phyloP scores from a whole-genome alignment of 2,888 invertebrate genomes.

The Cheiracanthium punctorium region DNA sequence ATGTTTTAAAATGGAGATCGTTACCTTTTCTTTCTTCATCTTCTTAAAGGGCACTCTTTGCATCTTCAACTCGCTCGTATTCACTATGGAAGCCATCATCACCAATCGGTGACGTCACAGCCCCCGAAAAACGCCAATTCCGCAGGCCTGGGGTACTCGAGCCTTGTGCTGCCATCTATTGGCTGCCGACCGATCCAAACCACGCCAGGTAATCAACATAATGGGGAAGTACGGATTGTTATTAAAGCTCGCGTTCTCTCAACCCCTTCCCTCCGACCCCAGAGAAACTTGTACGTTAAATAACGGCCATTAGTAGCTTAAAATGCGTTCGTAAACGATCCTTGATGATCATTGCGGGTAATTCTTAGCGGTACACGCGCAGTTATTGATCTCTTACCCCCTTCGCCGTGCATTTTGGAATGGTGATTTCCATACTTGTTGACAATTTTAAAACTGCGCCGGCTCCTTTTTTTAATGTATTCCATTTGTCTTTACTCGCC shows the following conservation, averaged over 20 bases:
- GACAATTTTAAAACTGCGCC: constrained; percentile 49
- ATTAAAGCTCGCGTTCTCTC: constrained; percentile 42
- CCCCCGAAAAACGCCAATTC: constrained; percentile 40
- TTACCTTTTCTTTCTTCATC: constrained; percentile 69
- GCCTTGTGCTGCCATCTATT: constrained; percentile 63
- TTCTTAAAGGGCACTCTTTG: constrained; percentile 67
- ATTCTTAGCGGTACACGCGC: constrained; percentile 38
- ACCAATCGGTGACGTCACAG: constrained; percentile 60
- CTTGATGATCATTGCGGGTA: constrained; percentile 16
- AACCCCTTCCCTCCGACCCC: not conserved
- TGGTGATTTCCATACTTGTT: constrained; percentile 58
- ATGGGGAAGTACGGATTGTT: constrained; percentile 28
- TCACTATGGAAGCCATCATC: constrained; percentile 66
- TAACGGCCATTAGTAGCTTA: constrained; percentile 4
- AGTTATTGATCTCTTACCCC: constrained; percentile 27
- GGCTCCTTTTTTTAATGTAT: constrained; percentile 62
- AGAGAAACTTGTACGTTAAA: not conserved
- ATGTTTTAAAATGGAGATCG: constrained; percentile 68
- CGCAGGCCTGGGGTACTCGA: constrained; percentile 16
- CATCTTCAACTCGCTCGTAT: constrained; percentile 61
- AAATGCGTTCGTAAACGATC: not conserved
- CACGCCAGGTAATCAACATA: constrained; percentile 65
- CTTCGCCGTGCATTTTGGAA: constrained; percentile 35
- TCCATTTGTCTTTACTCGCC: constrained; percentile 51
- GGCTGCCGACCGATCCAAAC: constrained; percentile 46